Percentiles rank a stretch among this genome's conserved stretches.
phyloP scores from a whole-genome alignment of 1,140 invertebrate genomes.

The Drepana arcuata region DNA sequence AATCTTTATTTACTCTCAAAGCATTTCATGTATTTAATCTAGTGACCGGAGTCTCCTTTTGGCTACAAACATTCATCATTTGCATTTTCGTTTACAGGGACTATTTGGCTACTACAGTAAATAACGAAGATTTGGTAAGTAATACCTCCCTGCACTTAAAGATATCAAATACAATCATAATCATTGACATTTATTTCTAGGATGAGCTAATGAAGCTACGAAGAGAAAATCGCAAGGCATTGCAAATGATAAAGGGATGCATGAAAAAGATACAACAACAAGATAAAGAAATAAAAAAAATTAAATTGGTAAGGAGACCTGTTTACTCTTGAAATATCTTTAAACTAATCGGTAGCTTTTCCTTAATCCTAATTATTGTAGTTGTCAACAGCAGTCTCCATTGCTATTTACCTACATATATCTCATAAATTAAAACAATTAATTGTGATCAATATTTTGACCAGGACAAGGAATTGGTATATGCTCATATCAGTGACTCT shows the following conservation, averaged over 20 bases:
- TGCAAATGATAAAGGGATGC: constrained; percentile 69
- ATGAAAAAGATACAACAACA: constrained; percentile 61
- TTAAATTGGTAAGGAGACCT: constrained; percentile 39
- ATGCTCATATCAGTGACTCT: constrained; percentile 51
- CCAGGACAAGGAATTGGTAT: constrained; percentile 54
- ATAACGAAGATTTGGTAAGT: constrained; percentile 50
- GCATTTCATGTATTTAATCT: no score
- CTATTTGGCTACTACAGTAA: constrained; percentile 39
- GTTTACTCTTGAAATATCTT: neutral
- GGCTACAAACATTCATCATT: no score
- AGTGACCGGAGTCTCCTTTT: no score
- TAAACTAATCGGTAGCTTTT: no score
- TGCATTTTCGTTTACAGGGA: constrained; percentile 44
- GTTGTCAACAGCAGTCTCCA: no score
- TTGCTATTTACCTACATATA: no score
- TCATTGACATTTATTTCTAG: constrained; percentile 23
- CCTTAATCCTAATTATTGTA: no score
- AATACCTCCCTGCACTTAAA: neutral
- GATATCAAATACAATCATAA: constrained; percentile 5
- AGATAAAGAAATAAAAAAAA: constrained; percentile 60
- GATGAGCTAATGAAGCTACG: constrained; percentile 68
- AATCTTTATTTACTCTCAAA: no score
- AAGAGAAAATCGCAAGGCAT: constrained; percentile 77
- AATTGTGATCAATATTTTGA: no score
- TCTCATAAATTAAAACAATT: no score